Evolutionary conservation across 2,797 vertebrate species (phyloP), one percentile per base, ranked within the genome.

Genomic region (Chromis chromis): DNA sequence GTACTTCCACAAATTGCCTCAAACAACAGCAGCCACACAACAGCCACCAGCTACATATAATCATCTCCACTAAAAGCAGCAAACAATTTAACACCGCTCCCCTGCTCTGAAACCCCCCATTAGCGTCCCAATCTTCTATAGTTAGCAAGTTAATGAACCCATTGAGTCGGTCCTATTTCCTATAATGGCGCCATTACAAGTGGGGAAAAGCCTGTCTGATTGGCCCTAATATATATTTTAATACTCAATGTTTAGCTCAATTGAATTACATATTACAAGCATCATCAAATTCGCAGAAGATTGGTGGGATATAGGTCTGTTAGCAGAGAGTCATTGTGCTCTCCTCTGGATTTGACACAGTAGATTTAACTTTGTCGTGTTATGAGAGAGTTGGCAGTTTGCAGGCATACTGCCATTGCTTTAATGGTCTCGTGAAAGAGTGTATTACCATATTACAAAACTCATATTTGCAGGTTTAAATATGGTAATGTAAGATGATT

Each of bases 231-330:
- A 74, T 83, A 86, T 89, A 83, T 84, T 90, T 91, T 84, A 87
- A 86, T 86, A 77, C 58, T 79, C 62, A 76, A 36, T 70, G 81
- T 88, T 92, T 87, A 87, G 86, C 86, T 91, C 82, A 90, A 77
- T 89, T 88, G 83, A 91, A 87, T 90, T 84, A 86, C 80, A 83
- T 88, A 86, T 90, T 91, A 81, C 75, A 89, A 77, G 84, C 76
- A 62, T 83, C 77, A 79, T 85, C 74, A 70, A 88, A 88, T 81
- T 72, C 74, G 28, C 54, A 67, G 73, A 53, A 52, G 70, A 71
- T 31, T 64, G 48, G 66, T 64, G 64, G 58, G 68, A 62, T 74
- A 46, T 56, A 31, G 19, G 55, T 64, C 24, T 66, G 82, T 78
- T 81, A 50, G 54, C 46, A 71, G 75, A 86, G 69, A 82, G 71